Base-by-base conservation (phyloP, 2,113 vertebrate species). In the Chelonoidis abingdonii region DNA sequence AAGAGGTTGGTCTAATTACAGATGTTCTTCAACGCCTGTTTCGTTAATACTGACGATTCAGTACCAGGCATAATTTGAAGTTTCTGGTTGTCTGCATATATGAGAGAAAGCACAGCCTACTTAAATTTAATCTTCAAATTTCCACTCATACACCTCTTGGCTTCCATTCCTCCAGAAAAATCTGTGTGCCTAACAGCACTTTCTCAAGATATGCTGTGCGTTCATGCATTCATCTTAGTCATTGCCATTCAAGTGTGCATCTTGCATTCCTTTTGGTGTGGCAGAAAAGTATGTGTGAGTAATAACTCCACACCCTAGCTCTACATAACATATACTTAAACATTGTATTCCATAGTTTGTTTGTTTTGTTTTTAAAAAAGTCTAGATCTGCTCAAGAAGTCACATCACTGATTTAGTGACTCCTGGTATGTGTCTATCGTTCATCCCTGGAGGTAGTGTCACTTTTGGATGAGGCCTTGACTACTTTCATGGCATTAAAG, bases 191-290 rank as follows among this genome's bases (percentile, higher is more conserved):
- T 91, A 86, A 81, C 44, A 94, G 56, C 83, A 57, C 75, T 94
- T 94, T 89, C 86, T 93, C 89, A 89, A 85, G 87, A 53, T 89
- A 65, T 84, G 47, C 8, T 80, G 94, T 59, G 88, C 86, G 95
- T 86, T 72, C 17, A 88, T 91, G 38, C 50, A 16, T 87, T 95
- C 47, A 83, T 88, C 9, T 88, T 8, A 83, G 54, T 50, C 93
- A 97, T 24, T 96, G 75, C 80, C 56, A 84, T 57, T n/a, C 88
- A 87, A 76, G 49, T n/a, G 52, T 83, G 27, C 2, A 95, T 88
- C 75, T 88, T 90, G 13, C 82, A 93, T 89, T 96, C 79, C 93
- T 90, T 86, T 89, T 27, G 47, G 41, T 53, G 41, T 47, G 78
- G 2, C 8, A 94, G 59, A 57, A 93, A 90, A 93, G 78, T 75